A percentile compares a stretch with the other conserved stretches of the same genome.
phyloP scores from a whole-genome alignment of 1,140 invertebrate genomes.

The Carposina sasakii region DNA sequence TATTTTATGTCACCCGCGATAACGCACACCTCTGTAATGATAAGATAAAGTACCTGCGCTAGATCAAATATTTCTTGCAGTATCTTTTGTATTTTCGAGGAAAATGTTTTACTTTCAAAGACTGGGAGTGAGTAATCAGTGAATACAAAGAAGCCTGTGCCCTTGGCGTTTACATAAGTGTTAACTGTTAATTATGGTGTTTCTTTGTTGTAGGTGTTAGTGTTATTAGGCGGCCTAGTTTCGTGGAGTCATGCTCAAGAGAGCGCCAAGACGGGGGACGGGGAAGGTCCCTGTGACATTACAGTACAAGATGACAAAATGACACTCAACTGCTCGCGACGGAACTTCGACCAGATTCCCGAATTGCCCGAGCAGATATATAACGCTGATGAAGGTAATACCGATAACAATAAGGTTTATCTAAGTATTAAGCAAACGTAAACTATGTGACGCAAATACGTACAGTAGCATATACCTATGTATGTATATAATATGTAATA shows the following conservation, averaged over 20 bases:
- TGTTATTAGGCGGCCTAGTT: slow-evolving; percentile 53
- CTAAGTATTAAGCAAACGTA: too few species aligned
- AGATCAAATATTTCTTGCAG: slow-evolving; percentile 47
- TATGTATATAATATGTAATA: too few species aligned
- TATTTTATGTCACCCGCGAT: slow-evolving; percentile 56
- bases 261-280: slow-evolving; percentile 24
- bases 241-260: slow-evolving; percentile 29
- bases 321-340: slow-evolving; percentile 57
- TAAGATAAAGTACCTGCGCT: slow-evolving; percentile 64
- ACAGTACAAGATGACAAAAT: slow-evolving; percentile 50
- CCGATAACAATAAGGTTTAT: slow-evolving; percentile 1
- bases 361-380: slow-evolving; percentile 46
- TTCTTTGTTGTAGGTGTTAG: slow-evolving; percentile 62
- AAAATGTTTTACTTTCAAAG: slow-evolving; percentile 49
- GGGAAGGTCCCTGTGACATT: slow-evolving; percentile 47
- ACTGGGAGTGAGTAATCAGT: slow-evolving; percentile 45
- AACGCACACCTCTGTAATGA: slow-evolving; percentile 46
- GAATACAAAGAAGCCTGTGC: slow-evolving; percentile 11
- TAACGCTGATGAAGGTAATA: slow-evolving; percentile 50
- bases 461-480: too few species aligned
- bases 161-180: slow-evolving; percentile 15
- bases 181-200: slow-evolving; percentile 30
- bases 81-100: slow-evolving; percentile 46
- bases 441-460: too few species aligned
- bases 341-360: slow-evolving; percentile 42